Evolutionary conservation across 92 coral and sea anemone species (phyloP).

Genomic region (Bergia sp.): DNA sequence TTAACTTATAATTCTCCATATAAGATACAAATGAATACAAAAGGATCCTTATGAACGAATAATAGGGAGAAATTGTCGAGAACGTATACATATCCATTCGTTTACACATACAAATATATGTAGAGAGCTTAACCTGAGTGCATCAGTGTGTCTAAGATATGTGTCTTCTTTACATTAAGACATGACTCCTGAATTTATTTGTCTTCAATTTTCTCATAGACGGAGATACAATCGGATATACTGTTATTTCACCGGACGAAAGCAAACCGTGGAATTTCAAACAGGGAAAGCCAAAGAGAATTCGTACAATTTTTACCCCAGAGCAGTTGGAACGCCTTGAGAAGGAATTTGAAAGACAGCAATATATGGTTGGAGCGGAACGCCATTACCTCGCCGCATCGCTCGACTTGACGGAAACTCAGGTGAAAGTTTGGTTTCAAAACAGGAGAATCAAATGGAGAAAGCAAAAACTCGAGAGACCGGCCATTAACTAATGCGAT

Average conservation of each 20-base stretch:
- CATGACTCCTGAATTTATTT: neutral
- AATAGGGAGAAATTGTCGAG: neutral
- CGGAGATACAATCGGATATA: constrained; percentile 69
- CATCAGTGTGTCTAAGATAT: neutral
- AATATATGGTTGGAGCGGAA: constrained; percentile 97
- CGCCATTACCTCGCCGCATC: constrained; percentile 96
- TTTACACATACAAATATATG: too few species aligned
- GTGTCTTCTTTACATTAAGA: neutral
- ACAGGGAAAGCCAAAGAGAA: constrained; percentile 97
- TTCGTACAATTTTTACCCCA: constrained; percentile 97
- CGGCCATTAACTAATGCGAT: constrained; percentile 47
- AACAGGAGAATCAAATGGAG: constrained; percentile 98
- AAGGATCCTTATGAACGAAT: neutral
- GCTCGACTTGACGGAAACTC: constrained; percentile 93
- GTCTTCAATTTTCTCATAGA: constrained; percentile 49
- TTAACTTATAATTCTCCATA: neutral
- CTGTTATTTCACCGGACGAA: constrained; percentile 71
- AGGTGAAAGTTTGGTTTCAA: constrained; percentile 99
- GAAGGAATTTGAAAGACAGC: constrained; percentile 94
- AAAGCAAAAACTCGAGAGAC: constrained; percentile 88
- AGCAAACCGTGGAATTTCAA: constrained; percentile 91
- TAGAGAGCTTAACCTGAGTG: neutral
- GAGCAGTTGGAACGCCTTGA: constrained; percentile 95
- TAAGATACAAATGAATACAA: neutral
- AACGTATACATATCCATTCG: neutral